A percentile compares a stretch with the other conserved stretches of the same genome.
phyloP scores from a whole-genome alignment of 2,113 vertebrate genomes.

The Leuciscus idus region DNA sequence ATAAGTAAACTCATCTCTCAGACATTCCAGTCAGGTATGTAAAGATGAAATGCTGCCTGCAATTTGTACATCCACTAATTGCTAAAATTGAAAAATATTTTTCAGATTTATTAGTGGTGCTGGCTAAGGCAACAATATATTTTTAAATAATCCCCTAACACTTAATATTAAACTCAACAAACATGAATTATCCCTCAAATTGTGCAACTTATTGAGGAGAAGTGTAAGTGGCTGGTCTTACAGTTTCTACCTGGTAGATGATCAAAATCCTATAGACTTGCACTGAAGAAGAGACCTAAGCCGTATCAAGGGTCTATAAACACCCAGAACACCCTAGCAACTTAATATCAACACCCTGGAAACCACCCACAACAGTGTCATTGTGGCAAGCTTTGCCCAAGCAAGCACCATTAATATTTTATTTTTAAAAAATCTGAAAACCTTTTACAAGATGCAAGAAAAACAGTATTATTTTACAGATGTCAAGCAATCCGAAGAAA shows the following conservation, averaged over 20 bases:
- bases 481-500: slow-evolving; percentile 37
- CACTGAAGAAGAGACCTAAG: background rate
- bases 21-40: slow-evolving; percentile 58
- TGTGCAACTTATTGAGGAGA: background rate
- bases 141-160: background rate
- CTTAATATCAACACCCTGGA: background rate
- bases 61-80: background rate
- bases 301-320: background rate
- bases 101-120: too few relatives aligned
- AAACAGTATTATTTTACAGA: slow-evolving; percentile 12
- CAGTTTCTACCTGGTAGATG: background rate
- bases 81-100: background rate
- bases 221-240: background rate
- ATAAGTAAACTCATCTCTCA: slow-evolving; percentile 70
- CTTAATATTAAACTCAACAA: background rate
- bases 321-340: background rate
- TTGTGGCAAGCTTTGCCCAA: background rate
- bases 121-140: too few relatives aligned
- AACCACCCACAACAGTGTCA: background rate
- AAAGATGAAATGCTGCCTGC: background rate
- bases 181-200: background rate
- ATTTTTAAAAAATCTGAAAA: background rate
- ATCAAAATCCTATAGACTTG: background rate
- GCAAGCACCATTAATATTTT: background rate
- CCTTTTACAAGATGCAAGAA: background rate